Percentiles rank a stretch among this genome's conserved stretches.
phyloP scores from a whole-genome alignment of 2,113 vertebrate species.

The Damaliscus lunatus region DNA sequence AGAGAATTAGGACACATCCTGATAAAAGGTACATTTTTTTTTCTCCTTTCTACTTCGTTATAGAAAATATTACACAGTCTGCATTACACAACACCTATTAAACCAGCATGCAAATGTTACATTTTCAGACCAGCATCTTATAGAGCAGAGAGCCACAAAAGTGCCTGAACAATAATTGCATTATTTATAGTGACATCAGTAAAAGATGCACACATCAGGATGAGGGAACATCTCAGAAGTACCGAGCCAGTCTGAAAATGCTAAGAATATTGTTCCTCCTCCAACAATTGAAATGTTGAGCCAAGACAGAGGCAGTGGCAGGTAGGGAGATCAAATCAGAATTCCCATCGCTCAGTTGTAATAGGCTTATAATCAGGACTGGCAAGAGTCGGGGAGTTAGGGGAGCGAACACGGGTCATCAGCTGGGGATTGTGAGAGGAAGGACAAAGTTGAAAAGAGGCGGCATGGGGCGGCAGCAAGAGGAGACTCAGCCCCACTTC shows the following conservation, averaged over 20 bases:
- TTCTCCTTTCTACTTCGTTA: not conserved
- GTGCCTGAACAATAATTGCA: slow-evolving; percentile 76
- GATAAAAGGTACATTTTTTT: slow-evolving; percentile 46
- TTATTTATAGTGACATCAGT: slow-evolving; percentile 78
- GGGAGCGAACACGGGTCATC: not conserved
- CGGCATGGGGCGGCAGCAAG: not conserved
- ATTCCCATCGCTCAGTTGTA: slow-evolving; percentile 21
- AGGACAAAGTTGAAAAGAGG: not conserved
- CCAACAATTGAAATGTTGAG: slow-evolving; percentile 61
- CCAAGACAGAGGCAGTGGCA: slow-evolving; percentile 60
- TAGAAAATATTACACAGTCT: not conserved
- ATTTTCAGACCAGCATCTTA: slow-evolving; percentile 53
- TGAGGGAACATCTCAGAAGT: slow-evolving; percentile 65
- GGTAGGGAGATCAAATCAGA: slow-evolving; percentile 55
- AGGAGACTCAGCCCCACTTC: not conserved
- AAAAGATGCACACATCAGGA: slow-evolving; percentile 63
- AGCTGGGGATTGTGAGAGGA: accelerated
- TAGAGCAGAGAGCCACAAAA: slow-evolving; percentile 65
- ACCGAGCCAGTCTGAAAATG: slow-evolving; percentile 59
- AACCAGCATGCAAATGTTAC: slow-evolving; percentile 48
- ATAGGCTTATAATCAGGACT: not conserved
- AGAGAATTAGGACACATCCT: slow-evolving; percentile 65
- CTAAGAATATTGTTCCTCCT: slow-evolving; percentile 79
- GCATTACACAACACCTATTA: not conserved
- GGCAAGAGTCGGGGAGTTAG: not conserved